Evolutionary conservation across 2,888 invertebrate genomes (phyloP), one percentile per base, ranked within the genome.

Genomic region (Agriopis leucophaearia): DNA sequence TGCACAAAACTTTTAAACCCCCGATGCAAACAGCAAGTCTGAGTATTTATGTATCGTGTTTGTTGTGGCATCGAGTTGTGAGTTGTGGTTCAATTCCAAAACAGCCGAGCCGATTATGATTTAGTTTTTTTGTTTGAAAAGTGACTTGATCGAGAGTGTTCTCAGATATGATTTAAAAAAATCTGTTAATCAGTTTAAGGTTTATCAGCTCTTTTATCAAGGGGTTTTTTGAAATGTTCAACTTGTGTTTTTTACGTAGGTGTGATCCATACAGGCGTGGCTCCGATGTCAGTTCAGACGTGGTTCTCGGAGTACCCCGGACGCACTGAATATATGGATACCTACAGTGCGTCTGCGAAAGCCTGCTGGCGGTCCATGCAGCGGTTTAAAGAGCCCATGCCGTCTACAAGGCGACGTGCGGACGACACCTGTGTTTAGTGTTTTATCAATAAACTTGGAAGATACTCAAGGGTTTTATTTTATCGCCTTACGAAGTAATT

Each of bases 321-420:
- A 0, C 88, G 94, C 45, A 94, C 95, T 0, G 96, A 96, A 77
- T 96, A 96, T 73, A 90, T 89, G 89, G 96, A 96, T 71, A 94
- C 94, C 0, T 94, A 95, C 64, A 95, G 95, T 73, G 94, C 95
- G 44, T 82, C 95, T n/a, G 96, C 95, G 0, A 86, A 95, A 62
- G 94, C 94, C 1, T 94, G 95, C 69, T 94, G 95, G 83, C 93
- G 94, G 58, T 95, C 95, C 55, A 95, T 95, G 81, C 96, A 96
- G 78, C 94, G 95, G 72, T 96, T 90, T 76, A 92, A 94, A 51
- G 95, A 96, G 72, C 96, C 96, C 0, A 85, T 95, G 87, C 95
- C 95, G 0, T 95, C 96, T 0, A 95, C 95, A 0, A 89, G 96
- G 64, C 85, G 95, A 72, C 85, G 95, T 69, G 93, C 93, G n/a